Conservation (phyloP, 64 coral and sea anemone genomes). For the Stichodactyla mertensii region DNA sequence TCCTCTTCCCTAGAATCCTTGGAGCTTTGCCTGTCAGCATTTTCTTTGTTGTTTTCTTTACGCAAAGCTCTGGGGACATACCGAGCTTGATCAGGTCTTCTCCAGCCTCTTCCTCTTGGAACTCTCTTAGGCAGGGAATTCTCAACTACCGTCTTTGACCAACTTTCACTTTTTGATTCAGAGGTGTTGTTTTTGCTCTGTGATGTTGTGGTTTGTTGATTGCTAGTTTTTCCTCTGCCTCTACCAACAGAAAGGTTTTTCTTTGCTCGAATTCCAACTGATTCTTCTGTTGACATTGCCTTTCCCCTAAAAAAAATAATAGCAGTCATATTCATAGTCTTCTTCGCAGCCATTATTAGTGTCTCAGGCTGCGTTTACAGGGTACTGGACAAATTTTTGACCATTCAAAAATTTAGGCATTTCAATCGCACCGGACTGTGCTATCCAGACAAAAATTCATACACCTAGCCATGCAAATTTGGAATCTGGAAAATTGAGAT, state of each 20-base stretch:
- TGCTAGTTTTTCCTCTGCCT: conserved; percentile 34
- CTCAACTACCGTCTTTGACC: background rate
- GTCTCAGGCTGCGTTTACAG: no score
- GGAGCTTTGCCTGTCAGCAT: background rate
- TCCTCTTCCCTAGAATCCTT: background rate
- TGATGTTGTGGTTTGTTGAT: background rate
- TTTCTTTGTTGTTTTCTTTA: background rate
- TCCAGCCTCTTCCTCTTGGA: background rate
- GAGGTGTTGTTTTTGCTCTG: background rate
- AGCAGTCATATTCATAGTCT: no score
- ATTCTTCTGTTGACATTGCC: background rate
- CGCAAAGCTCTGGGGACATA: conserved; percentile 47
- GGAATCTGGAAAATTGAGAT: no score
- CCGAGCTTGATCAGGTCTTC: conserved; percentile 32
- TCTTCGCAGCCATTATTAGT: no score
- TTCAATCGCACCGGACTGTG: no score
- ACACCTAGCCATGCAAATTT: no score
- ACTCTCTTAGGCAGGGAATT: background rate
- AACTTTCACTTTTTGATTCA: conserved; percentile 1
- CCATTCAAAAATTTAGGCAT: no score
- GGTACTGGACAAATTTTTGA: no score
- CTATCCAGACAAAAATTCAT: no score
- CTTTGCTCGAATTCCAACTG: background rate
- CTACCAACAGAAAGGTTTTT: conserved; percentile 27
- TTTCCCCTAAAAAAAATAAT: background rate